Conservation (phyloP, 2,113 vertebrate species). For the Prietella phreatophila region DNA sequence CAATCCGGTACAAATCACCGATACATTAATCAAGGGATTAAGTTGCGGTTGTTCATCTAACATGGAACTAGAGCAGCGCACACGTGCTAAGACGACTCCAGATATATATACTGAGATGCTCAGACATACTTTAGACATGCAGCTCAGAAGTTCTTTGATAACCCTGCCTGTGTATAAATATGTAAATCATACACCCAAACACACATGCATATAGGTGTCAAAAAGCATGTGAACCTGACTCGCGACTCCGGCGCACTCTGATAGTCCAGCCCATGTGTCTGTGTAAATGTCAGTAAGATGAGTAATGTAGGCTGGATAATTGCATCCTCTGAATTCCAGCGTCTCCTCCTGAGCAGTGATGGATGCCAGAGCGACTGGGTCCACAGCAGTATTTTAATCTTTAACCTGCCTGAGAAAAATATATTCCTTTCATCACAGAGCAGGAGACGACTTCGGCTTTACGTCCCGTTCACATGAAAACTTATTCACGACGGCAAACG, state of each 20-base stretch:
- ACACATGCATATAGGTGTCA: constrained; percentile 24
- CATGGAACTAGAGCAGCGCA: neutral
- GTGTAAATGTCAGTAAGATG: constrained; percentile 52
- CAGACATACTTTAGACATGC: neutral
- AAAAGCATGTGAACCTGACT: constrained; percentile 17
- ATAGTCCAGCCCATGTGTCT: constrained; percentile 17
- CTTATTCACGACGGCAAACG: neutral
- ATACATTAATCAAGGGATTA: neutral
- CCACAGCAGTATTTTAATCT: constrained; percentile 26
- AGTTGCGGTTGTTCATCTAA: neutral
- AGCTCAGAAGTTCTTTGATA: constrained; percentile 1
- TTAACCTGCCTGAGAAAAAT: constrained; percentile 14
- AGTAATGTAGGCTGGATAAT: constrained; percentile 37
- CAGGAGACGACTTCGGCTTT: neutral
- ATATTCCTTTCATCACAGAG: neutral
- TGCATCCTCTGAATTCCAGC: constrained; percentile 5
- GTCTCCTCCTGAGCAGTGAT: constrained; percentile 3
- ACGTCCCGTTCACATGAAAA: neutral
- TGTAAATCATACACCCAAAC: constrained; percentile 3
- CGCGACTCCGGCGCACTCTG: neutral
- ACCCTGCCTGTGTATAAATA: constrained; percentile 1
- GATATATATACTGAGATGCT: neutral
- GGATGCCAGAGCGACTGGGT: constrained; percentile 15
- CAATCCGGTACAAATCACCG: neutral
- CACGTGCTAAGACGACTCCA: constrained; percentile 25